These are phyloP conservation scores for Tricholauxania praeusta DNA, from an alignment of 2,888 invertebrate species.

Conservation along the genomic window DNA sequence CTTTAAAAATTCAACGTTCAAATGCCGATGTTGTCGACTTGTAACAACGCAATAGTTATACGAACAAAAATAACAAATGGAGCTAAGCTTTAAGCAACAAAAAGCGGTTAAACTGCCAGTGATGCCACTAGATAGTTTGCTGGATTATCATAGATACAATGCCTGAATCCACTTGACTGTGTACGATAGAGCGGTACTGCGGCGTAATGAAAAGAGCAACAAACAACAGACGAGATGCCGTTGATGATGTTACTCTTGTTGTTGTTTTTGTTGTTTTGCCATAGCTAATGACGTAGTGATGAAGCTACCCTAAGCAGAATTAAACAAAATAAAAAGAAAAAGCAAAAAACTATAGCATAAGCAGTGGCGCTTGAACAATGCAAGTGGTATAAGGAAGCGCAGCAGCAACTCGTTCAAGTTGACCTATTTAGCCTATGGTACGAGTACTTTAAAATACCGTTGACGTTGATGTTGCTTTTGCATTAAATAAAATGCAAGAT, in stretches of 20 bases:
- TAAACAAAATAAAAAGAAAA: no score
- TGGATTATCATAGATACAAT: constrained; percentile 9
- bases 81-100: not conserved
- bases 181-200: not conserved
- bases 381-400: not conserved
- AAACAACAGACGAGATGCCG: not conserved
- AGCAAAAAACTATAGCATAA: constrained; percentile 1
- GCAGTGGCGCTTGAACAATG: not conserved
- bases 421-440: no score
- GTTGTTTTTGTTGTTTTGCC: no score
- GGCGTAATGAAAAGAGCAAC: not conserved
- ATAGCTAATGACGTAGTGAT: not conserved
- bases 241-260: not conserved
- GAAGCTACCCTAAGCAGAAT: not conserved
- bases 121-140: constrained; percentile 34
- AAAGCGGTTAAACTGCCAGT: constrained; percentile 28
- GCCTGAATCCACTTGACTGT: constrained; percentile 13
- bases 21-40: no score
- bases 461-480: no score
- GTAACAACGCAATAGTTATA: no score
- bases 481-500: no score
- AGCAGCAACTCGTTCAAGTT: not conserved
- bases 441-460: no score
- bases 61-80: no score
- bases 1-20: no score